Conservation (phyloP, 2,113 vertebrate genomes). For the Sus scrofa region DNA sequence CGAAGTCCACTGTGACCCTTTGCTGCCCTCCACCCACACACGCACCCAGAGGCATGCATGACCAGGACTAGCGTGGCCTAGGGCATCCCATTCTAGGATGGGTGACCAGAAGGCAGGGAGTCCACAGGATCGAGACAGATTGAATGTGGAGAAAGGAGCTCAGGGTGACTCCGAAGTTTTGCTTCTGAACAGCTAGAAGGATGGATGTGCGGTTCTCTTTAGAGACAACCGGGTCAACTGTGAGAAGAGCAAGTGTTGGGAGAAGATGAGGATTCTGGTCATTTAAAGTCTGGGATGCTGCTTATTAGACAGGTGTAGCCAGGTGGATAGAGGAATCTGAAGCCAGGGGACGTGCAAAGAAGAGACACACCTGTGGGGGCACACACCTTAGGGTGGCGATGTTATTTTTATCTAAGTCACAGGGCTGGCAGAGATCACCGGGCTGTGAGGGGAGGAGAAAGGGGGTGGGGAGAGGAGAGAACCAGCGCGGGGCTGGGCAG, state of each 20-base stretch:
- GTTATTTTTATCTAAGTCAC: background rate
- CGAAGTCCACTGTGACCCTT: background rate
- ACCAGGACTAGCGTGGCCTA: background rate
- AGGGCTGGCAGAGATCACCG: background rate
- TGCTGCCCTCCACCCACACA: too few relatives aligned
- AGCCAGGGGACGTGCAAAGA: background rate
- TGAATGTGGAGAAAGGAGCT: background rate
- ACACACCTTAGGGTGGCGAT: background rate
- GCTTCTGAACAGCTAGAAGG: too few relatives aligned
- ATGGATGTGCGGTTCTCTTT: background rate
- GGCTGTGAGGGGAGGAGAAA: background rate
- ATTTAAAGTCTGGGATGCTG: background rate
- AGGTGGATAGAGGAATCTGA: too few relatives aligned
- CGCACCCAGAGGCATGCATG: accelerated
- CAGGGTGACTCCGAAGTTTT: background rate
- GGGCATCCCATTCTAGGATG: background rate
- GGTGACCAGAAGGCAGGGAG: background rate
- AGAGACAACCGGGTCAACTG: background rate
- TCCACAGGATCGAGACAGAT: too few relatives aligned
- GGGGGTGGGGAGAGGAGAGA: background rate
- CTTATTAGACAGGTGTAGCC: accelerated
- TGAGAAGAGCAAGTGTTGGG: background rate
- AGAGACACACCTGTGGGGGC: accelerated
- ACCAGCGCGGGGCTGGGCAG: too few relatives aligned
- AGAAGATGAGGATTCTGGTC: background rate